phyloP scores from a whole-genome alignment of 2,797 vertebrate species.

The Pterois miles region DNA sequence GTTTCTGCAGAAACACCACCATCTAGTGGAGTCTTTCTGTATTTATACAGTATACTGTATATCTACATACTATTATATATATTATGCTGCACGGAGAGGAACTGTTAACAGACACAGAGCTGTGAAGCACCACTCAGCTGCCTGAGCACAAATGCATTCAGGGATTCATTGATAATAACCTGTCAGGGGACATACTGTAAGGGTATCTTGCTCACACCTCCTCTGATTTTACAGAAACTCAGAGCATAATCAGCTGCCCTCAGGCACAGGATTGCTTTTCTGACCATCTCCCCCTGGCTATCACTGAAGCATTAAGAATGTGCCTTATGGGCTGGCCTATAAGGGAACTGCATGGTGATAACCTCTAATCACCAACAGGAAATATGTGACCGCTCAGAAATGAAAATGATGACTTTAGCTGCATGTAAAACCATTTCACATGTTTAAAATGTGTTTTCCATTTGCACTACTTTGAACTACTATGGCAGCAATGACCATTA shows the following conservation, averaged over 20 bases:
- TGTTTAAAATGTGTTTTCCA: no score
- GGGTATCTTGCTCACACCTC: background rate
- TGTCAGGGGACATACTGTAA: background rate
- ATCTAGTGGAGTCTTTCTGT: conserved; percentile 49
- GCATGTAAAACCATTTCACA: background rate
- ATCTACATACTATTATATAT: no score
- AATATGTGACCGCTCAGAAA: background rate
- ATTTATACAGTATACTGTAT: background rate
- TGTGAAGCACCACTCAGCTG: background rate
- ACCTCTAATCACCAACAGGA: background rate
- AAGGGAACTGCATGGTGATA: background rate
- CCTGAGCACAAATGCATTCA: background rate
- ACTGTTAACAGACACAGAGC: background rate
- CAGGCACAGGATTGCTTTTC: background rate
- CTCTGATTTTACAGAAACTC: background rate
- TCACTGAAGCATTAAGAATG: background rate
- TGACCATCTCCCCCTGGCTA: background rate
- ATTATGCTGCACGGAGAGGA: background rate
- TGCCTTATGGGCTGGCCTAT: background rate
- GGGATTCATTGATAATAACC: background rate
- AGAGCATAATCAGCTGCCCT: background rate
- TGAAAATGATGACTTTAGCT: background rate
- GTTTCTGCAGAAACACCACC: conserved; percentile 46
- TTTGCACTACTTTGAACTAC: no score
- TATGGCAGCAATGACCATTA: background rate